Base-by-base conservation (phyloP, 2,888 invertebrate species). In the Eledona agricola region DNA sequence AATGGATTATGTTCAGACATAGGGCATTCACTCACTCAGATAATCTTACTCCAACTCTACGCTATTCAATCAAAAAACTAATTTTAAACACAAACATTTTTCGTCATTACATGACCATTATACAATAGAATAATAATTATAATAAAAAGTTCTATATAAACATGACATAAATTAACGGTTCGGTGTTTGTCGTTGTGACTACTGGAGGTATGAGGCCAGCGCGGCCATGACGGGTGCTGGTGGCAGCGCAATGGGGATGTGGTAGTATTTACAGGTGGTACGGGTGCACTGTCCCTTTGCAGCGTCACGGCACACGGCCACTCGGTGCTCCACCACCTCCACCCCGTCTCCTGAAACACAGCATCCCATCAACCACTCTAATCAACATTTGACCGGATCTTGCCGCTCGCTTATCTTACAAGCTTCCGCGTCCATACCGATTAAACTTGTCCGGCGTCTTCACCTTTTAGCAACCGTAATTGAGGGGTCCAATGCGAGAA, bases 221-320 rank as follows among this genome's bases (percentile, higher is more conserved):
- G 84, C 83, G 73, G 86, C 85, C 85, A 86, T 86, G 74, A 86
- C 80, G 70, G 85, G 84, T 73, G 91, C 91, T 74, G 91, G 90
- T 74, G 91, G 91, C 84, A 92, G 81, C 75, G 86, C 87, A 78
- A 93, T 87, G 74, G 94, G 93, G 86, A 95, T 93, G 86, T 95
- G 94, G 86, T 94, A 95, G 85, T 93, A 95, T 87, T 94, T 95
- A 88, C 95, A 95, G 80, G 89, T 86, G 80, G 91, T 88, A 80
- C 94, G 90, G 78, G 89, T 86, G 81, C 95, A 95, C 80, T 90
- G 86, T 80, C 93, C 93, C 79, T 93, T 93, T 75, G 91, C 93
- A 79, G 93, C 93, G 84, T 95, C 94, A 79, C 94, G 91, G 81
- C 95, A 95, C 78, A 95, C 94, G 79, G 92, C 93, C 83, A 95